Base-by-base conservation (phyloP, 2,888 invertebrate genomes). In the Pristionchus arcanus region DNA sequence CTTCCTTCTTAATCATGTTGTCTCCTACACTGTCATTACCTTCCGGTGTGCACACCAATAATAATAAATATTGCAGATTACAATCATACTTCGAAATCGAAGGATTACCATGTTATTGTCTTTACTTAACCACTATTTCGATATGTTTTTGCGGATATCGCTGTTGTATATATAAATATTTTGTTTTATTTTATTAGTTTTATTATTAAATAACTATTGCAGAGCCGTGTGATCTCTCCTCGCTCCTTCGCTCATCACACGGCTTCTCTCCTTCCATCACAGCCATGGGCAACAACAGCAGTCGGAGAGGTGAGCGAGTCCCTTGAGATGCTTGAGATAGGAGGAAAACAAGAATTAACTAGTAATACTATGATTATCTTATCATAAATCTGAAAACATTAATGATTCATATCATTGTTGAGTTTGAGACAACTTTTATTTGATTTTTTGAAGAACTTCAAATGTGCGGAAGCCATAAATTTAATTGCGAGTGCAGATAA, bases 211-310 rank as follows among this genome's bases (percentile, higher is more conserved):
- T 25, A 21, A 25, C 59, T n/a, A 59, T 59, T 59, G 5, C 59
- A 68, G 68, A 37, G 74, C 34, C 74, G 37, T 74, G 37, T 37
- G 74, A 74, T 74, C 74, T 74, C 34, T 21, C 21, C 37, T 16
- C 68, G 1, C 31, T 71, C 19, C 16, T 19, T 63, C n/a, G 3
- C 74, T 81, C 81, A 49, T 81, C 42, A 81, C 81, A 53, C 81
- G 81, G 81, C 81, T 81, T 42, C 34, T 42, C 13, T 34, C 34
- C 74, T 19, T 37, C 74, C 74, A 49, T 49, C 31, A 7, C 81
- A 42, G 53, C 31, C 25, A 87, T 87, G 87, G 87, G 87, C 66
- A 87, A 87, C 87, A 87, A 87, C 68, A 66, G 68, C 87, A 87
- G 87, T 68, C 87, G 87, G 19, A 11, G 66, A 66, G 68, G 87